Evolutionary conservation across 2,888 invertebrate genomes (phyloP), one percentile per base, ranked within the genome.

Genomic region (Ditula angustiorana): DNA sequence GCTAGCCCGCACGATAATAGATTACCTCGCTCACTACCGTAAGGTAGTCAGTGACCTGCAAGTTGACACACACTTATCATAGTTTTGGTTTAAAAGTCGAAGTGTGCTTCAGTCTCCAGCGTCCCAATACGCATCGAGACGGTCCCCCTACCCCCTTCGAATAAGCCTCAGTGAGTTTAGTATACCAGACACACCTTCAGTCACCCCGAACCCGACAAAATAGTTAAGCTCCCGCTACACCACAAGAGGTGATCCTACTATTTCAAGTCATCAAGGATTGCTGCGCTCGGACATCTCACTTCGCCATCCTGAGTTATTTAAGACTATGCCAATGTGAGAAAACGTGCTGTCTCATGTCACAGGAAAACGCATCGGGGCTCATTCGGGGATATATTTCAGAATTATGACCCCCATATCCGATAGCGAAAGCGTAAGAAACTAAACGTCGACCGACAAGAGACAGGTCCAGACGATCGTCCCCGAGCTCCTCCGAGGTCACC

Each of bases 21-120:
- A 33, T 33, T 33, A 37, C n/a, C n/a, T n/a, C 19, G 7, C 13
- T 8, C 67, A 62, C 62, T 61, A 57, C 30, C 41, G n/a, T 1
- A 10, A 7, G 16, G 10, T 16, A 19, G 16, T 3, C 11, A 44
- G 44, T 16, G 1, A 26, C 8, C 16, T 50, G 11, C 5, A 47
- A 24, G 8, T 35, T 13, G 23, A 67, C 71, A 80, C 88, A 88
- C 90, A 88, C 90, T 86, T 82, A 85, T 81, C 88, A 86, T 81
- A 85, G 87, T 82, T 90, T 90, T 88, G 83, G 74, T 81, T 73
- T 81, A 84, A 87, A 89, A 88, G 85, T 85, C 84, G 87, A 83
- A 83, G 88, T 87, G 90, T 88, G 81, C 28, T 37, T 35, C 23
- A 49, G 49, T 26, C 24, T 16, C 23, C n/a, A 24, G n/a, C 49